A percentile compares a stretch with the other conserved stretches of the same genome.
Conservation (phyloP, 2,113 vertebrate species). For the Antigone vipio region DNA sequence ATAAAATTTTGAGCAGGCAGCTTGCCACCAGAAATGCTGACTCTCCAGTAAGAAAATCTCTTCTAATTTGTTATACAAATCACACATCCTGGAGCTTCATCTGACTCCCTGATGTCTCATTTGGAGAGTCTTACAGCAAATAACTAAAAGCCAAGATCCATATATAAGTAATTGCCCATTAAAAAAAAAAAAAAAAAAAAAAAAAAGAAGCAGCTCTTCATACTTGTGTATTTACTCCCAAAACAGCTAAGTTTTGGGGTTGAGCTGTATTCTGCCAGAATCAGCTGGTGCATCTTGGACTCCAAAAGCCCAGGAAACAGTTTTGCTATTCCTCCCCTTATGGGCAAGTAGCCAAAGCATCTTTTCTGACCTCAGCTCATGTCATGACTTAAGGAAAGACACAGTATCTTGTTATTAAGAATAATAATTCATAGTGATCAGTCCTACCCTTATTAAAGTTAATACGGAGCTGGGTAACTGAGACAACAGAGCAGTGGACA, state of each 20-base stretch:
- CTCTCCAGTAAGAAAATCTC: not conserved
- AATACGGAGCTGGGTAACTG: not conserved
- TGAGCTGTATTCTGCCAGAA: not conserved
- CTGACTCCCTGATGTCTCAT: not conserved
- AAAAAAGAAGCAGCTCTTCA: fast-evolving
- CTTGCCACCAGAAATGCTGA: not conserved
- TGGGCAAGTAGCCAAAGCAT: not conserved
- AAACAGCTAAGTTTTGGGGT: not conserved
- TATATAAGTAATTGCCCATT: not conserved
- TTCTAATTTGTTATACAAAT: not conserved
- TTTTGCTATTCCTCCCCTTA: not conserved
- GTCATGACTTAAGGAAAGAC: not conserved
- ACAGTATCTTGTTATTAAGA: not conserved
- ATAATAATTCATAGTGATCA: not conserved
- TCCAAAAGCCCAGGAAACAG: not conserved
- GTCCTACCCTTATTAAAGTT: not conserved
- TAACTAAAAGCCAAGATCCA: not conserved
- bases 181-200: not conserved
- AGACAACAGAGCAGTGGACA: not conserved
- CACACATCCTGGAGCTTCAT: not conserved
- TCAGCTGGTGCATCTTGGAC: not conserved
- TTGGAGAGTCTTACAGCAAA: not conserved
- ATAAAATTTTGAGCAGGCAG: not conserved
- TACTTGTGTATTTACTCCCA: not conserved
- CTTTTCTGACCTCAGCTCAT: not conserved